A percentile compares a stretch with the other conserved stretches of the same genome.
Conservation (phyloP, 2,113 vertebrate species). For the Amphilophus citrinellus region DNA sequence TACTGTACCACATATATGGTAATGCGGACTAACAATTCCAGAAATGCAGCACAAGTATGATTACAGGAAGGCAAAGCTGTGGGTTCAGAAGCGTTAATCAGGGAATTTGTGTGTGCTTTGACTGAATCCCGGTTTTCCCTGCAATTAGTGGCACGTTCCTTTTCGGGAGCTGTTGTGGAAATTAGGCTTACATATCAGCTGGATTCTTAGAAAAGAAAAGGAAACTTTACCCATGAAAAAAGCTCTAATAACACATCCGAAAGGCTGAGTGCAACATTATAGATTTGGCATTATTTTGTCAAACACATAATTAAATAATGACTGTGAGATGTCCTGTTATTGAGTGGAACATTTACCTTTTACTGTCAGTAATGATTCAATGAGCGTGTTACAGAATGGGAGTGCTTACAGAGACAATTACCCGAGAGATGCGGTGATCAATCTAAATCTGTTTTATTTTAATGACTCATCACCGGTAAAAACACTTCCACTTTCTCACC, state of each 20-base stretch:
- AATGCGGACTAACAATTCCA: background rate
- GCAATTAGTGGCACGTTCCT: background rate
- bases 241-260: background rate
- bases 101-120: background rate
- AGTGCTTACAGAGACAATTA: background rate
- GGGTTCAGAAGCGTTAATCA: background rate
- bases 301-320: background rate
- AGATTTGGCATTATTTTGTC: constrained; percentile 3
- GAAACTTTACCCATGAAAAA: background rate
- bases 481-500: constrained; percentile 39
- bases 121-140: background rate
- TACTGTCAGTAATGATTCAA: background rate
- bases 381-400: background rate
- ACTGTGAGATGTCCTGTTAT: background rate
- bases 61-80: background rate
- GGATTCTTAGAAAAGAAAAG: background rate
- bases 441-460: constrained; percentile 6
- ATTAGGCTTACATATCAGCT: background rate
- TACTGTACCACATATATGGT: background rate
- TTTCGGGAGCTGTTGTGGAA: background rate
- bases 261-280: background rate
- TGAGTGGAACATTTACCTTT: background rate
- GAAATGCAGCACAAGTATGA: background rate
- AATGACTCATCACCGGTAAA: background rate
- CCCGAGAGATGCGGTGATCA: background rate